phyloP scores from a whole-genome alignment of 1,140 invertebrate genomes.

The Bacillus rossius region DNA sequence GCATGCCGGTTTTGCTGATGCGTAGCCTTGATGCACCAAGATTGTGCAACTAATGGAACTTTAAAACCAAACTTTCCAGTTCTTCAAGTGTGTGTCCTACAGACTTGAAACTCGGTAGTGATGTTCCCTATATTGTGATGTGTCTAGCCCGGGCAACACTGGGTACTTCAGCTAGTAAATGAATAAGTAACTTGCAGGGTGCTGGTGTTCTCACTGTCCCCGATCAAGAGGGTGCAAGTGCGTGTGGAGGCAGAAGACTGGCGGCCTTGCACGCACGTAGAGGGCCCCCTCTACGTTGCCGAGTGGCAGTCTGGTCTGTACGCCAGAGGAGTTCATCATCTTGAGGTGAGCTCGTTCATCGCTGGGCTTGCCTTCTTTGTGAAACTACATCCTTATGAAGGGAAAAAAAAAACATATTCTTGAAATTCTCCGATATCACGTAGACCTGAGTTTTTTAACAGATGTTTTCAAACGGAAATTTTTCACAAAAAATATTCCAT shows the following conservation, averaged over 20 bases:
- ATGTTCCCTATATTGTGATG: too few relatives aligned
- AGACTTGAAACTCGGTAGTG: too few relatives aligned
- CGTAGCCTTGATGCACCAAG: too few relatives aligned
- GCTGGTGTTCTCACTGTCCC: conserved; percentile 63
- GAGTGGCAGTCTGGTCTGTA: conserved; percentile 66
- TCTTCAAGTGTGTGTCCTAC: too few relatives aligned
- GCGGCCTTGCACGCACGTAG: conserved; percentile 51
- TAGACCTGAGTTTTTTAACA: neutral
- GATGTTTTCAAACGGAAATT: neutral
- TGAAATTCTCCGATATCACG: neutral
- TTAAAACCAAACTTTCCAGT: too few relatives aligned
- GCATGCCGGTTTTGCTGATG: too few relatives aligned
- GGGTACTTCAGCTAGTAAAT: too few relatives aligned
- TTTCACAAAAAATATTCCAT: too few relatives aligned
- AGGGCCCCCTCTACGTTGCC: conserved; percentile 65
- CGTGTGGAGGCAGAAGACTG: conserved; percentile 58
- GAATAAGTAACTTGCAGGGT: conserved; percentile 56
- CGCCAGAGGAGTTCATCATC: conserved; percentile 58
- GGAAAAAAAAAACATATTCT: neutral
- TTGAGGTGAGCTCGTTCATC: conserved; percentile 47
- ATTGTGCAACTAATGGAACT: too few relatives aligned
- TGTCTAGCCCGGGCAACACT: too few relatives aligned
- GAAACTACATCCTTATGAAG: neutral
- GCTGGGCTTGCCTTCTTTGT: neutral
- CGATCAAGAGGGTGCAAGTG: conserved; percentile 56